Base-by-base conservation (phyloP, 2,888 invertebrate genomes). In the Syrista parreyssii region DNA sequence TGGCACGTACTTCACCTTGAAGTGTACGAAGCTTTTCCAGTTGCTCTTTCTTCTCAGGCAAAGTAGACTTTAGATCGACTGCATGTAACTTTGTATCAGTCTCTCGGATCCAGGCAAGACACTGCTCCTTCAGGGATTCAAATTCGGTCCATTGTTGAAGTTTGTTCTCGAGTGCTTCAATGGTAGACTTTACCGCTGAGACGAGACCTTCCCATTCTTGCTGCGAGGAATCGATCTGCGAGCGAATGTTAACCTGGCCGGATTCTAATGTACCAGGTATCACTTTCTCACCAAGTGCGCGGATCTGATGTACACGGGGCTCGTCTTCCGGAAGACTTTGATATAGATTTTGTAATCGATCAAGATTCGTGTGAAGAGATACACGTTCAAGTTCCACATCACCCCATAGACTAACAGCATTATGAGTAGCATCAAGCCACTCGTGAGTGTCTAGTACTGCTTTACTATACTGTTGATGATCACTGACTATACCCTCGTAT, bases 121-220 rank as follows among this genome's bases (percentile, higher is more conserved):
- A 97, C 82, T 96, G 95, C 86, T 98, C 98, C 89, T 97, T 96
- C 87, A 97, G 93, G 32, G 94, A 93, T 89, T 98, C 98, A 89
- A 97, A 98, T 87, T 98, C 98, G 77, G 95, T 95, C 98, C 98
- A 98, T 88, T 97, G 97, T 86, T 96, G 95, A 75, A 98, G 93
- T 90, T 98, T 97, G 74, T 93, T 94, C 90, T 98, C 97, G 76
- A 98, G 92, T 1, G 94, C 93, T 84, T 96, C 95, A 74, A 97
- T 96, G 0, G 96, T 96, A 23, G 95, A 95, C 85, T 94, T 94
- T 3, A 97, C 94, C 32, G 95, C 93, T 0, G 97, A 96, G 0
- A 95, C 93, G 1, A 98, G 92, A 23, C 96, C 95, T 90, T 97
- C 96, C 97, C 97, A 98, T 92, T 97, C 97, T 88, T 97, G 97